phyloP scores from a whole-genome alignment of 2,113 vertebrate genomes.

The Jaculus jaculus region DNA sequence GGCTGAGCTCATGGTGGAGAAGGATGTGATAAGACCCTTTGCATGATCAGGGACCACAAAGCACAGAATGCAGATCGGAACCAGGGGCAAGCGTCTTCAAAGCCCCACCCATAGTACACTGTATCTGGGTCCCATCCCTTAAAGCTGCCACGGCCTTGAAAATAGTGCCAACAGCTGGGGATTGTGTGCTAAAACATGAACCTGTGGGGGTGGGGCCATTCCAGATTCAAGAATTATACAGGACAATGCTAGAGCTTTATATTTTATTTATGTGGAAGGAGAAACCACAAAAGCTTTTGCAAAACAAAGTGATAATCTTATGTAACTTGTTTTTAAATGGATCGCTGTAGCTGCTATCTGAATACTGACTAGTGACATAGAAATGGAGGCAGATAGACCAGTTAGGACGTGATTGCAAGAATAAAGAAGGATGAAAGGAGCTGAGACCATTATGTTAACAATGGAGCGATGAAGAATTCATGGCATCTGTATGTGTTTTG shows the following conservation, averaged over 20 bases:
- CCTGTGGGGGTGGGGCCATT: background rate
- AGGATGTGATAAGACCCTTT: background rate
- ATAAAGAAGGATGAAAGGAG: background rate
- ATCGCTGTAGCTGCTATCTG: background rate
- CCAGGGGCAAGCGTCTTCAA: background rate
- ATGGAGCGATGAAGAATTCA: background rate
- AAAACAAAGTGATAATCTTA: background rate
- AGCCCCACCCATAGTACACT: background rate
- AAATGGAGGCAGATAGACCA: background rate
- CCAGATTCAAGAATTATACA: background rate
- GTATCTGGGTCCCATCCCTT: too few species aligned
- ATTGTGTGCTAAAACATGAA: background rate
- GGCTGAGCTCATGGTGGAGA: background rate
- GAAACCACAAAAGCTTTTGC: background rate
- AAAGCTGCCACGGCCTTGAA: background rate
- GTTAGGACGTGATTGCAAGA: background rate
- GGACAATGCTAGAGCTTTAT: background rate
- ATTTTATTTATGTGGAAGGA: background rate
- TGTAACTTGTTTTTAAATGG: background rate
- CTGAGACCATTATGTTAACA: too few species aligned
- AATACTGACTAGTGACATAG: background rate
- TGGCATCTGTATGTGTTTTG: background rate
- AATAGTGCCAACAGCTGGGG: background rate
- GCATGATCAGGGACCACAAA: background rate
- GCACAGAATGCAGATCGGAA: background rate